Evolutionary conservation across 23 tunicate species (phyloP), one percentile per base, ranked within the genome.

Genomic region (Diplosoma virens): DNA sequence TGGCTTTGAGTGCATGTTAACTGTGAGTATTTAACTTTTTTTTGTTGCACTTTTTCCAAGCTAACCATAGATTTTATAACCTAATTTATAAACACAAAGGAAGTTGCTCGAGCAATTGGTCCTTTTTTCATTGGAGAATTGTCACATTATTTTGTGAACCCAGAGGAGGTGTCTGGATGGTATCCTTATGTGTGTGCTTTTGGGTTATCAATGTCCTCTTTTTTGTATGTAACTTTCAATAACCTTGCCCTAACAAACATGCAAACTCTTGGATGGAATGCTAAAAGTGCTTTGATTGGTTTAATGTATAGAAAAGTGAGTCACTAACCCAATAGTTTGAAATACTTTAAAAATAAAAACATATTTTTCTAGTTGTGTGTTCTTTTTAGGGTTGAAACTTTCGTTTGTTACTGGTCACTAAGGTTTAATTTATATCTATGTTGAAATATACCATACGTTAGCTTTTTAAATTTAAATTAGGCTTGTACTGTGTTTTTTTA

Each of bases 281-380:
- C 84, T 6, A 47, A 88, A 70, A 75, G 70, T 0, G 85, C 98
- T 23, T 37, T 54, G 17, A 76, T 81, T 59, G 86, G 87, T 16
- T 48, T 95, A 22, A 95, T 95, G 96, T 95, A 84, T 82, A 74
- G 89, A 67, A 95, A 95, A 70, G 89, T 95, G 60, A 33, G 69
- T 61, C n/a, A n/a, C n/a, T n/a, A n/a, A n/a, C n/a, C n/a, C n/a
- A n/a, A n/a, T n/a, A n/a, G n/a, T n/a, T n/a, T n/a, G n/a, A n/a
- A n/a, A n/a, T n/a, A n/a, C n/a, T n/a, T n/a, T n/a, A n/a, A n/a
- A n/a, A n/a, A n/a, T n/a, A n/a, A n/a, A n/a, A n/a, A n/a, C n/a
- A n/a, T n/a, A n/a, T n/a, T n/a, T n/a, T n/a, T n/a, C n/a, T n/a
- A n/a, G n/a, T n/a, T n/a, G n/a, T n/a, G n/a, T n/a, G n/a, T n/a